These are phyloP conservation scores for Catharus bicknelli DNA, from an alignment of 2,113 vertebrate species.

Conservation along the genomic window DNA sequence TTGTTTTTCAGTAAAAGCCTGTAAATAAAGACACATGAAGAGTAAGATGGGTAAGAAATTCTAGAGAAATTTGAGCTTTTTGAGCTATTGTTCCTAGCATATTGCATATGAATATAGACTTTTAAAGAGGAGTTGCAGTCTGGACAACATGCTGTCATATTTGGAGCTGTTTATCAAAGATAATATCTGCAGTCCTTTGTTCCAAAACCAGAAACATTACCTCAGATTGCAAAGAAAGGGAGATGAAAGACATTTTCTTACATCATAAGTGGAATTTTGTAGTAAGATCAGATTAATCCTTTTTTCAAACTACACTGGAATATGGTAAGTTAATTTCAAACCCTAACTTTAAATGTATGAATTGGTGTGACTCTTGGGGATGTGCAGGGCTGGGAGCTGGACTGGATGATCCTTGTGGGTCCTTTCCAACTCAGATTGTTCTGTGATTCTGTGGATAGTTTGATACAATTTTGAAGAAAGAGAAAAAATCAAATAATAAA, in stretches of 20 bases:
- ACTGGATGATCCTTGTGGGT: fast-evolving
- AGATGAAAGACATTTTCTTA: background rate
- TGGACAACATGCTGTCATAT: background rate
- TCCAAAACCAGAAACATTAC: background rate
- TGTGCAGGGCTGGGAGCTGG: no score
- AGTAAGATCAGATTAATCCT: background rate
- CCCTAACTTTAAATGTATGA: background rate
- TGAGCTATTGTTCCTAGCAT: background rate
- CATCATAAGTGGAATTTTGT: background rate
- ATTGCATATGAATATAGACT: background rate
- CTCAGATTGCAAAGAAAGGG: background rate
- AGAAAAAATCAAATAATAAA: background rate
- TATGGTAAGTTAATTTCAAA: background rate
- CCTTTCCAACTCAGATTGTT: background rate
- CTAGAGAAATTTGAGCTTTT: background rate
- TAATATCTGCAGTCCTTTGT: background rate
- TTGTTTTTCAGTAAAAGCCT: background rate
- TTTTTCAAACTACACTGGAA: background rate
- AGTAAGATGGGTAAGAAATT: background rate
- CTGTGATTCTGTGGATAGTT: background rate
- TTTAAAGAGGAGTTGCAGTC: background rate
- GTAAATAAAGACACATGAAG: background rate
- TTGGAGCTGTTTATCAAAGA: background rate
- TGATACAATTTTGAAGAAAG: background rate
- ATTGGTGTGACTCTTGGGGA: background rate